Conservation (phyloP, 2,113 vertebrate species). For the Muntiacus muntjak region DNA sequence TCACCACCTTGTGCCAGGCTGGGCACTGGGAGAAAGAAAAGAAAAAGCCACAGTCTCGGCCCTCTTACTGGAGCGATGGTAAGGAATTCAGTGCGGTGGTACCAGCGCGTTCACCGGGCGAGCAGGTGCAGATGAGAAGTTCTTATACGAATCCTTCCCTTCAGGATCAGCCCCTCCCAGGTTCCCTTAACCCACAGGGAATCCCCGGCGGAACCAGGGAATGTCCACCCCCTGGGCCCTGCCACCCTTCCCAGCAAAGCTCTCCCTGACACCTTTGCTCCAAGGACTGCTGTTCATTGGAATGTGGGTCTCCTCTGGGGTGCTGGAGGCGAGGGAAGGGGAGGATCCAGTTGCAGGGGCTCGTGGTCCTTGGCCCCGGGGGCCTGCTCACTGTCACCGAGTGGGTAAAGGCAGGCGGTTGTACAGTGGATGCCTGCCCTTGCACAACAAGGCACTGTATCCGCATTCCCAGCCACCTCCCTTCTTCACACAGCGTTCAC, state of each 20-base stretch:
- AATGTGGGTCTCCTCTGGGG: neutral
- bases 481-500: conserved; percentile 59
- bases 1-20: neutral
- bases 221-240: no score
- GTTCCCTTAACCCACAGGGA: neutral
- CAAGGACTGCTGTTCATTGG: neutral
- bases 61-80: neutral
- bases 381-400: neutral
- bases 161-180: neutral
- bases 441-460: neutral
- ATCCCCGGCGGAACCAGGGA: neutral
- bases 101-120: rapidly evolving
- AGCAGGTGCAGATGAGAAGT: neutral
- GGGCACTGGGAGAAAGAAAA: neutral
- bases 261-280: neutral
- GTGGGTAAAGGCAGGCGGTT: neutral
- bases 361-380: rapidly evolving
- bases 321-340: neutral
- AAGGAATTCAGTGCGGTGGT: rapidly evolving
- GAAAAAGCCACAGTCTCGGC: neutral
- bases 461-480: conserved; percentile 51
- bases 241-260: neutral
- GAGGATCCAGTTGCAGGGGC: neutral
- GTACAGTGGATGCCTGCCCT: rapidly evolving
- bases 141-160: neutral